phyloP scores from a whole-genome alignment of 2,888 invertebrate species.

The Dryococelus australis region DNA sequence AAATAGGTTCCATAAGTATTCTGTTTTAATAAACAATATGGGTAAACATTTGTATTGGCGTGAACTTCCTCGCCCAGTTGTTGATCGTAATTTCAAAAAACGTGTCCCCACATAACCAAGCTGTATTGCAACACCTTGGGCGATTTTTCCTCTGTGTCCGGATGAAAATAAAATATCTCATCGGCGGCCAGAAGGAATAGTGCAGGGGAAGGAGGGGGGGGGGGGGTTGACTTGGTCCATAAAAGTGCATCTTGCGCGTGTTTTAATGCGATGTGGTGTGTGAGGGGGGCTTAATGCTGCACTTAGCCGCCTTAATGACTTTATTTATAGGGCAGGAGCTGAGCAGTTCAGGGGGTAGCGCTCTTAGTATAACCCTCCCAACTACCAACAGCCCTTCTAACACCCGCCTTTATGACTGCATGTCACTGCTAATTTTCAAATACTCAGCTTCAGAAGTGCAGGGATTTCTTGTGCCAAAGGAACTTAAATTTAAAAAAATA shows the following conservation, averaged over 20 bases:
- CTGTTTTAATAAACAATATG: too few relatives aligned
- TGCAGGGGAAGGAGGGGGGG: background rate
- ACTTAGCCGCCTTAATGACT: slow-evolving; percentile 28
- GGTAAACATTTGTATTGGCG: too few relatives aligned
- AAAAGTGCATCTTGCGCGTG: slow-evolving; percentile 25
- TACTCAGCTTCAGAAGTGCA: background rate
- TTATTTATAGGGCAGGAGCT: slow-evolving; percentile 7
- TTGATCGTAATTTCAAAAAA: too few relatives aligned
- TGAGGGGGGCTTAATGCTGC: slow-evolving; percentile 23
- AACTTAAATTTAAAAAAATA: too few relatives aligned
- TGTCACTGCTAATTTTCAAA: background rate
- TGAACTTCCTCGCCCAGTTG: too few relatives aligned
- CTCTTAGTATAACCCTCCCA: background rate
- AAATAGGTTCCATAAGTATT: too few relatives aligned
- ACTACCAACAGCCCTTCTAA: background rate
- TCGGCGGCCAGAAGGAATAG: background rate
- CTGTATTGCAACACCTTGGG: background rate
- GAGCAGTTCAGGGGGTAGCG: background rate
- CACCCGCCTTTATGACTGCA: background rate
- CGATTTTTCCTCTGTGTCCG: background rate
- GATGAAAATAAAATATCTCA: background rate
- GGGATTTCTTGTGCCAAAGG: too few relatives aligned
- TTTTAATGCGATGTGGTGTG: slow-evolving; percentile 27
- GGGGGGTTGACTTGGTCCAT: slow-evolving; percentile 1
- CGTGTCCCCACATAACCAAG: too few relatives aligned